Conservation (phyloP, 2,797 vertebrate genomes). For the Oryzias dopingdopingensis region DNA sequence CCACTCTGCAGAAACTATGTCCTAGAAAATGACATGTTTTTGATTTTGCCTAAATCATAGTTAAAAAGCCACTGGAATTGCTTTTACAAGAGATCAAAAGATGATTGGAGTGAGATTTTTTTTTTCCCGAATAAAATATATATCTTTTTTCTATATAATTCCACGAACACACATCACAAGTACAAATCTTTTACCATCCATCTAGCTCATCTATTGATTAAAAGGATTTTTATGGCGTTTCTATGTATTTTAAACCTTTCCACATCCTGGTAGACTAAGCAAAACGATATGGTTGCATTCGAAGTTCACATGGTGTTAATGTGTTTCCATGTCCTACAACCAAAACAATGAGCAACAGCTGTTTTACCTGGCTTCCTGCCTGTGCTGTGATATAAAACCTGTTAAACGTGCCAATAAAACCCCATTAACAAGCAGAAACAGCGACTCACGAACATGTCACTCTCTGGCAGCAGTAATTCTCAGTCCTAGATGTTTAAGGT, state of each 20-base stretch:
- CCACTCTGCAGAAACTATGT: too few relatives aligned
- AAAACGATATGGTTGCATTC: too few relatives aligned
- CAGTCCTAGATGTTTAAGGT: slow-evolving; percentile 30
- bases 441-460: slow-evolving; percentile 66
- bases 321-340: slow-evolving; percentile 58
- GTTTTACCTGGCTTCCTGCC: slow-evolving; percentile 74
- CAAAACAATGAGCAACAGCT: slow-evolving; percentile 72
- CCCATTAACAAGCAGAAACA: slow-evolving; percentile 70
- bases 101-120: too few relatives aligned
- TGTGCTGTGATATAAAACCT: slow-evolving; percentile 74
- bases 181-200: too few relatives aligned
- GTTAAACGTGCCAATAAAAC: slow-evolving; percentile 78
- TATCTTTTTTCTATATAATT: too few relatives aligned
- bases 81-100: too few relatives aligned
- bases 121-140: too few relatives aligned
- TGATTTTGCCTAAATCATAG: too few relatives aligned
- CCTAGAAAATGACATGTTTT: too few relatives aligned
- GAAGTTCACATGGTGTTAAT: slow-evolving; percentile 52
- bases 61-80: too few relatives aligned
- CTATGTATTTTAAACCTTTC: slow-evolving; percentile 40
- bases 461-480: slow-evolving; percentile 42
- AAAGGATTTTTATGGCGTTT: neutral
- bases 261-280: slow-evolving; percentile 11
- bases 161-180: too few relatives aligned
- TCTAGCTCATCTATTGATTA: too few relatives aligned